Conservation (phyloP, 1,140 invertebrate genomes). For the Helicorthomorpha holstii region DNA sequence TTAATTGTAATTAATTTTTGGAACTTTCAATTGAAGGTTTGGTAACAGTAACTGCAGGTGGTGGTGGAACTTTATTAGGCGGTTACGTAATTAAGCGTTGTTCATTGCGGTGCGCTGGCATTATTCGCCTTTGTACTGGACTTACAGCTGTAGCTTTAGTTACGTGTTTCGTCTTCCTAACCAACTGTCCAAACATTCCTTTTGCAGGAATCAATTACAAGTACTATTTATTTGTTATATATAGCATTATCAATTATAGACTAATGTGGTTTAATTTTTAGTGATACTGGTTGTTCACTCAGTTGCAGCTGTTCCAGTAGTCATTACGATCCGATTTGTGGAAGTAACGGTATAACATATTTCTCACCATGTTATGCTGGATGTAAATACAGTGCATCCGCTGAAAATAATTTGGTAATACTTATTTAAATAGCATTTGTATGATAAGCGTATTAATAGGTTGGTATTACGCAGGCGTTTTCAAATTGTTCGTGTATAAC, state of each 20-base stretch:
- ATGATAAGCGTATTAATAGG: too few relatives aligned
- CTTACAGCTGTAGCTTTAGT: constrained; percentile 38
- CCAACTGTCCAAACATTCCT: constrained; percentile 50
- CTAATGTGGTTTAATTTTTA: background rate
- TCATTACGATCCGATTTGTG: constrained; percentile 27
- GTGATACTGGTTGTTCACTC: background rate
- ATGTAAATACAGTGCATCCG: constrained; percentile 8
- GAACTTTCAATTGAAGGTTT: constrained; percentile 18
- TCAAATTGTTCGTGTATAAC: constrained; percentile 36
- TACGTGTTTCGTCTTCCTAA: constrained; percentile 44
- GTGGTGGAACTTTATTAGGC: constrained; percentile 57
- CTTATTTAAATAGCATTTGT: too few relatives aligned
- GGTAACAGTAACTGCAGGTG: constrained; percentile 21
- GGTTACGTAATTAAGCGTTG: constrained; percentile 59
- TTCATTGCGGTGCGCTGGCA: constrained; percentile 49
- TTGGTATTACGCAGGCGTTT: constrained; percentile 36
- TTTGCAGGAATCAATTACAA: constrained; percentile 52
- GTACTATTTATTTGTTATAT: background rate
- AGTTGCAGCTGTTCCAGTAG: background rate
- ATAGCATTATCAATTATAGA: background rate
- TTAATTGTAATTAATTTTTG: too few relatives aligned
- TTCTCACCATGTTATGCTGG: constrained; percentile 21
- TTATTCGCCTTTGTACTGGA: constrained; percentile 51
- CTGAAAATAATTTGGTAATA: background rate
- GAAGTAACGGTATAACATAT: constrained; percentile 19